Evolutionary conservation across 2,113 vertebrate species (phyloP).

Genomic region (Corydoras sp.): DNA sequence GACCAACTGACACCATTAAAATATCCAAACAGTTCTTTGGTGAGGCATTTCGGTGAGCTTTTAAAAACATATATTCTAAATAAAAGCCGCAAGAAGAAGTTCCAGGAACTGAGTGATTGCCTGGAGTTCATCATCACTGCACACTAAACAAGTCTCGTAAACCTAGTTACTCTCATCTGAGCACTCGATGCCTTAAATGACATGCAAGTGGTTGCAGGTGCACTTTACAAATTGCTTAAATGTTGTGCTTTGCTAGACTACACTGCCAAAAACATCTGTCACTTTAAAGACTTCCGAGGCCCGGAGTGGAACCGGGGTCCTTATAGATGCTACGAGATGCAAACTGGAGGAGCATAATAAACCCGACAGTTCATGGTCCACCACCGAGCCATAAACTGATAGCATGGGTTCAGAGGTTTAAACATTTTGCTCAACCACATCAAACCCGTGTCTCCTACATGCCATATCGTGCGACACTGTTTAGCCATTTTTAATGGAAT

Average conservation of each 20-base stretch:
- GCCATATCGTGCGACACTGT: constrained; percentile 43
- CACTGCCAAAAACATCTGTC: constrained; percentile 15
- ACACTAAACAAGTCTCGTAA: constrained; percentile 1
- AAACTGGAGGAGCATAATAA: constrained; percentile 12
- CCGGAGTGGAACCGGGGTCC: constrained; percentile 1
- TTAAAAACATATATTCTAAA: too few relatives aligned
- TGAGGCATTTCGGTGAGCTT: too few relatives aligned
- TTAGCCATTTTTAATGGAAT: constrained; percentile 47
- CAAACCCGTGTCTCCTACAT: constrained; percentile 23
- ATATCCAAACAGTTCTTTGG: too few relatives aligned
- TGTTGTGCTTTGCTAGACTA: constrained; percentile 11
- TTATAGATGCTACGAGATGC: constrained; percentile 3
- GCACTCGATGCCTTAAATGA: constrained; percentile 15
- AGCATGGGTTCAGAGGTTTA: constrained; percentile 3
- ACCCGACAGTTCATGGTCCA: constrained; percentile 14
- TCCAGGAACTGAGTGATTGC: not conserved
- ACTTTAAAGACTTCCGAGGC: constrained; percentile 30
- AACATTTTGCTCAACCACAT: constrained; percentile 39
- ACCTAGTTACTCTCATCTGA: constrained; percentile 11
- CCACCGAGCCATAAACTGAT: constrained; percentile 26
- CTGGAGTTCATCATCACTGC: not conserved
- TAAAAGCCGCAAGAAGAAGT: not conserved
- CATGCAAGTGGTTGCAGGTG: constrained; percentile 38
- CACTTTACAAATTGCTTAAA: constrained; percentile 22
- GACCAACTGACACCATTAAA: too few relatives aligned